A percentile compares a stretch with the other conserved stretches of the same genome.
These are phyloP conservation scores for Motacilla tschutschensis DNA, from an alignment of 2,113 vertebrate genomes.

Conservation along the genomic window DNA sequence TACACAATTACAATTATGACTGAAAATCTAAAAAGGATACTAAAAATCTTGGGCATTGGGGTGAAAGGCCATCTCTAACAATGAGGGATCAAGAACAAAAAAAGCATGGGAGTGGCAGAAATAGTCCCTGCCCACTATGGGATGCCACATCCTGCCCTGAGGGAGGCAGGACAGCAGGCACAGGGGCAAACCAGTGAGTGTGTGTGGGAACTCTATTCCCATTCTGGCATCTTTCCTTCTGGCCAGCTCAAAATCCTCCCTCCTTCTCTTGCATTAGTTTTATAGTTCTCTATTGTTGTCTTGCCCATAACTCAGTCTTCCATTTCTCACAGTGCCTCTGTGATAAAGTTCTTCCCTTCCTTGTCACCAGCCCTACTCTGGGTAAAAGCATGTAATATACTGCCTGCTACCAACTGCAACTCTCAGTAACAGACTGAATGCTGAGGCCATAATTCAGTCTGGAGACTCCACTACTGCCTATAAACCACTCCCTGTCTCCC, in stretches of 20 bases:
- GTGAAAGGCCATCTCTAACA: neutral
- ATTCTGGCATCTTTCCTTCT: neutral
- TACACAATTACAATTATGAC: neutral
- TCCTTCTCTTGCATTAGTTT: neutral
- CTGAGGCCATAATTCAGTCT: slow-evolving; percentile 33
- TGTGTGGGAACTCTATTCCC: fast-evolving
- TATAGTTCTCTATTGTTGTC: neutral
- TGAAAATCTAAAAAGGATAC: neutral
- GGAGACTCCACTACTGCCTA: slow-evolving; percentile 23
- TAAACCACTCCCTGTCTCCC: slow-evolving; percentile 48
- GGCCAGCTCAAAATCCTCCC: neutral
- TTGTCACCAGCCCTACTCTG: slow-evolving; percentile 1
- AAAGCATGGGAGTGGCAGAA: neutral
- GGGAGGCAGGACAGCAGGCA: neutral
- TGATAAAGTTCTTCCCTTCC: slow-evolving; percentile 21
- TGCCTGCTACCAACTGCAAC: neutral
- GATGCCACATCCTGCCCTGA: neutral
- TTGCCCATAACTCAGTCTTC: neutral
- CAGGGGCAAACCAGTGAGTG: neutral
- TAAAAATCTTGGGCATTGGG: neutral
- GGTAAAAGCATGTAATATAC: slow-evolving; percentile 34
- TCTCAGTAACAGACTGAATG: neutral
- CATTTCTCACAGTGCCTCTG: neutral
- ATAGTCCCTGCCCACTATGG: neutral
- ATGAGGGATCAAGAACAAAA: neutral